phyloP scores from a whole-genome alignment of 2,888 invertebrate genomes.

The Eristalinus sepulchralis region DNA sequence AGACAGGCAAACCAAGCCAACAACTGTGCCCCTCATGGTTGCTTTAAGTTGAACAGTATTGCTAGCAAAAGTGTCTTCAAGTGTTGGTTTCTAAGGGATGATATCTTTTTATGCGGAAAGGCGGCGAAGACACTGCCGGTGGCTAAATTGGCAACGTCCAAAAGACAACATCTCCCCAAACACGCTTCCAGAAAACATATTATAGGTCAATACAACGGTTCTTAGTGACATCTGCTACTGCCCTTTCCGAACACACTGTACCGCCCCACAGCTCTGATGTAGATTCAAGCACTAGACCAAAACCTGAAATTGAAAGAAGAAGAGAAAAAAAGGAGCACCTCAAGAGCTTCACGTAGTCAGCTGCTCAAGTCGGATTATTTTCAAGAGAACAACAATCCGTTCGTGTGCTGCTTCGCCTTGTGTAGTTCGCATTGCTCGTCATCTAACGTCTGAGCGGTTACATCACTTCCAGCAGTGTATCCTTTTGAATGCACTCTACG shows the following conservation, averaged over 20 bases:
- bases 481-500: conserved; percentile 5
- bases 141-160: no score
- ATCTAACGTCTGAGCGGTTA: neutral
- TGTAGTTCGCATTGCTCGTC: neutral
- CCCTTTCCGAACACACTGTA: conserved; percentile 1
- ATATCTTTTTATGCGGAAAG: no score
- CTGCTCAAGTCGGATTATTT: conserved; percentile 1
- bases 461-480: neutral
- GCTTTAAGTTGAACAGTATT: neutral
- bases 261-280: neutral
- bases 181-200: no score
- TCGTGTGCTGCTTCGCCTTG: conserved; percentile 1
- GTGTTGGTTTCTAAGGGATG: no score
- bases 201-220: no score
- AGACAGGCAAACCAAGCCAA: conserved; percentile 31
- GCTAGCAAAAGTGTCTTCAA: neutral
- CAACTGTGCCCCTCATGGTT: neutral
- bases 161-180: no score
- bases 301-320: neutral
- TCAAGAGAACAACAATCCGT: conserved; percentile 11
- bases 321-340: neutral
- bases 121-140: no score
- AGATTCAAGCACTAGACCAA: conserved; percentile 7
- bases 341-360: conserved; percentile 1
- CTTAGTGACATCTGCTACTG: neutral